These are phyloP conservation scores for Oreochromis tanganicae DNA, from an alignment of 2,113 vertebrate genomes.

Conservation along the genomic window DNA sequence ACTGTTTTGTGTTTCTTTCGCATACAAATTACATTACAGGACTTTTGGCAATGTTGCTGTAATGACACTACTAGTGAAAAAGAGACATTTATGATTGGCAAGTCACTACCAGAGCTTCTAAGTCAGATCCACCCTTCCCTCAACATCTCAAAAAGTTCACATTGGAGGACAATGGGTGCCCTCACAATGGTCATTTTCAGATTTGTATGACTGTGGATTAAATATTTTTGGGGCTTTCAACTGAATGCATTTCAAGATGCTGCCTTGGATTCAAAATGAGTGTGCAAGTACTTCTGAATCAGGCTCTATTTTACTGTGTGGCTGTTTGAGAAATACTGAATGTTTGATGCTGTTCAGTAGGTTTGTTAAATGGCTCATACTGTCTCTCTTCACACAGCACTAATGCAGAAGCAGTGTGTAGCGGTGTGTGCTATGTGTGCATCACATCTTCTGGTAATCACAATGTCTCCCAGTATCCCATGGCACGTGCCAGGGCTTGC, in stretches of 20 bases:
- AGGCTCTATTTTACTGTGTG: background rate
- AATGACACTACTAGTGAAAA: background rate
- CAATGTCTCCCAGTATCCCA: background rate
- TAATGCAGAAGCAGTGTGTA: background rate
- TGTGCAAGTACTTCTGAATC: background rate
- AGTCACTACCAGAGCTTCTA: background rate
- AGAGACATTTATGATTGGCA: background rate
- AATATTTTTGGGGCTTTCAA: background rate
- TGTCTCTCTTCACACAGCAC: background rate
- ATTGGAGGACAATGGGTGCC: background rate
- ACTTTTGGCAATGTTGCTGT: background rate
- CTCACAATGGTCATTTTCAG: background rate
- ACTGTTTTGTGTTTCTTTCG: background rate
- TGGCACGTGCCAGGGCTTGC: constrained; percentile 27
- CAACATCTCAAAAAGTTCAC: background rate
- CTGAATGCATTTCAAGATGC: background rate
- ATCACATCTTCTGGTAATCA: constrained; percentile 17
- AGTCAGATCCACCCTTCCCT: background rate
- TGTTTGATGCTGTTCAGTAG: background rate
- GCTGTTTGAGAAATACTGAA: background rate
- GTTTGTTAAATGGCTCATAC: background rate
- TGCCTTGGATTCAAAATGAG: background rate
- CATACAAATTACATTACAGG: background rate
- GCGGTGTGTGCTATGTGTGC: background rate
- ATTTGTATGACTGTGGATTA: background rate